phyloP scores from a whole-genome alignment of 1,140 invertebrate species.

The Aporrectodea caliginosa region DNA sequence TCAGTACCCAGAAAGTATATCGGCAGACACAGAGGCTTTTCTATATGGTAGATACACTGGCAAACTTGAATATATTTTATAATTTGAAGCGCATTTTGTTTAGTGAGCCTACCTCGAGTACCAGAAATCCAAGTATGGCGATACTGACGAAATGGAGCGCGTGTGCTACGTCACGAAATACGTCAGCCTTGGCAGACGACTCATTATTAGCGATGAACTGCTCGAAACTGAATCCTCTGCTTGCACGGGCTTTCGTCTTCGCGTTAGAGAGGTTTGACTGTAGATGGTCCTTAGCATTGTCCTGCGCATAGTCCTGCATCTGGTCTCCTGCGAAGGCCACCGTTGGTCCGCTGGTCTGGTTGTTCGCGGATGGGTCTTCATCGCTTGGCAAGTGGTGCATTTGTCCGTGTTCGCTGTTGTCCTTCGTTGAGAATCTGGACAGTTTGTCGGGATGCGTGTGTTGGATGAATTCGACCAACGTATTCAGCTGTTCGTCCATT shows the following conservation, averaged over 20 bases:
- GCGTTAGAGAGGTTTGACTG: not conserved
- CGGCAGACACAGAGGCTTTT: no score
- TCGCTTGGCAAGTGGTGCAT: not conserved
- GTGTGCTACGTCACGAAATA: constrained; percentile 15
- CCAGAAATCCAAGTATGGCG: constrained; percentile 26
- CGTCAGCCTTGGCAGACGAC: not conserved
- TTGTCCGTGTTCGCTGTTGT: not conserved
- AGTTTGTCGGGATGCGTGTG: constrained; percentile 21
- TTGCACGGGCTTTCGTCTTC: not conserved
- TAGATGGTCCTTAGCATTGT: no score
- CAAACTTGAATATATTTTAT: no score
- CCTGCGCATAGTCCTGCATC: no score
- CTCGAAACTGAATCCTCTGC: not conserved
- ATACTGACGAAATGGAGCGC: constrained; percentile 26
- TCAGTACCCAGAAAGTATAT: no score
- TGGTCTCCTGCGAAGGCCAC: not conserved
- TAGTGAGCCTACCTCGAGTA: constrained; percentile 26
- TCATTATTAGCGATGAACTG: not conserved
- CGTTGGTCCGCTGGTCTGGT: not conserved
- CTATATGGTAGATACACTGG: no score
- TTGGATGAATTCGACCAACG: constrained; percentile 20
- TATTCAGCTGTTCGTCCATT: constrained; percentile 24
- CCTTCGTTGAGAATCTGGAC: not conserved
- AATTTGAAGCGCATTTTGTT: no score
- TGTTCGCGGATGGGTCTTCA: not conserved